Percentiles rank a stretch among this genome's conserved stretches.
These are phyloP conservation scores for Drosophila pseudoobscura DNA, from an alignment of 1,140 invertebrate genomes.

Conservation along the genomic window DNA sequence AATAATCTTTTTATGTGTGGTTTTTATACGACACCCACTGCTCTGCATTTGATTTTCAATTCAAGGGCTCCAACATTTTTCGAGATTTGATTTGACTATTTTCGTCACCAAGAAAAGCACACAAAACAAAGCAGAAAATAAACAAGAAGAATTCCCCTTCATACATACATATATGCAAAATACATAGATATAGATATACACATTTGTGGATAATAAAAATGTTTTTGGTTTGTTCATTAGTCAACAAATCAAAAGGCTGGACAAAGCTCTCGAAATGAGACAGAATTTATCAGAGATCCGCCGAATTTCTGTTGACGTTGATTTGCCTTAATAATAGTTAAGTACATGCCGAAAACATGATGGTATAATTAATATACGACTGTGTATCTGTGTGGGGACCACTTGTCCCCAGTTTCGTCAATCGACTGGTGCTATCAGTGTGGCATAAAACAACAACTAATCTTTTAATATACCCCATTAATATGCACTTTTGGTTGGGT, in stretches of 20 bases:
- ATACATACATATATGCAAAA: slow-evolving; percentile 15
- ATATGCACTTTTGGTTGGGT: slow-evolving; percentile 39
- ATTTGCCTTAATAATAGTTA: slow-evolving; percentile 4
- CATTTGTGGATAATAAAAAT: slow-evolving; percentile 31
- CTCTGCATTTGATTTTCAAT: slow-evolving; percentile 26
- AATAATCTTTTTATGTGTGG: background rate
- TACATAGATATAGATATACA: slow-evolving; percentile 10
- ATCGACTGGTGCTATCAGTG: background rate
- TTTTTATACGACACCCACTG: slow-evolving; percentile 21
- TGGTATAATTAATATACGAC: slow-evolving; percentile 10
- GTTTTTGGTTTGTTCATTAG: slow-evolving; percentile 36
- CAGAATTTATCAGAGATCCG: slow-evolving; percentile 14
- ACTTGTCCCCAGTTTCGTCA: slow-evolving; percentile 27
- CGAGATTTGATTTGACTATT: slow-evolving; percentile 42
- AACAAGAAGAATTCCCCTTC: background rate
- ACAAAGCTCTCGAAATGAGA: background rate
- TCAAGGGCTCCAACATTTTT: slow-evolving; percentile 26
- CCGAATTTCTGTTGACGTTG: slow-evolving; percentile 39
- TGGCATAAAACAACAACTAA: background rate
- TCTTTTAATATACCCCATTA: slow-evolving; percentile 43
- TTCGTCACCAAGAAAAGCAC: slow-evolving; percentile 43
- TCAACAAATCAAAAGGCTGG: slow-evolving; percentile 26
- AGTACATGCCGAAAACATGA: slow-evolving; percentile 6
- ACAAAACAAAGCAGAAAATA: slow-evolving; percentile 24
- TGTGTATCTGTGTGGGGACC: slow-evolving; percentile 3